Conservation (phyloP, 2,888 invertebrate genomes). For the Nemurella pictetii region DNA sequence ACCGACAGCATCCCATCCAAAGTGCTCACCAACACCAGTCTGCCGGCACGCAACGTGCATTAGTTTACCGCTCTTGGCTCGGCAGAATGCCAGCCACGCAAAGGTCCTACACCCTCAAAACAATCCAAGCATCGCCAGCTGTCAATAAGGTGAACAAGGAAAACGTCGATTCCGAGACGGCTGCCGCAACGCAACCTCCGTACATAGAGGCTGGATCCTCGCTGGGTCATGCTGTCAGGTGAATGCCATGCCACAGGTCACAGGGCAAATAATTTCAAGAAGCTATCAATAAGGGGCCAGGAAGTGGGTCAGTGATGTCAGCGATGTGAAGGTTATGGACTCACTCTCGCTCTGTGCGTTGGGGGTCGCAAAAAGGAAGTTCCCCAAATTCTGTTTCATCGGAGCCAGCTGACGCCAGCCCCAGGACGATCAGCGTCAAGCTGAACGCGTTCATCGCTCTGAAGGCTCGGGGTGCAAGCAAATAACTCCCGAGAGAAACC, state of each 20-base stretch:
- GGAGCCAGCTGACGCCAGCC: background rate
- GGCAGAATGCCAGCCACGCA: no score
- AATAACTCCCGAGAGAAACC: background rate
- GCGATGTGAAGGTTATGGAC: background rate
- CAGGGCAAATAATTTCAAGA: background rate
- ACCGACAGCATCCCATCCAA: slow-evolving; percentile 87
- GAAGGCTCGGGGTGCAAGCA: background rate
- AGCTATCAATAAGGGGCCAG: background rate
- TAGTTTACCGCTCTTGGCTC: no score
- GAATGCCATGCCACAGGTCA: background rate
- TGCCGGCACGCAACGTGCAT: slow-evolving; percentile 52
- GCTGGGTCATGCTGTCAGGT: no score
- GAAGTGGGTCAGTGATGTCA: background rate
- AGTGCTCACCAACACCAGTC: slow-evolving; percentile 83
- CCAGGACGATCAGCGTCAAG: background rate
- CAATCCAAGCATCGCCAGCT: no score
- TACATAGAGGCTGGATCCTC: no score
- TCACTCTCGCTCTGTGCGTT: slow-evolving; percentile 23
- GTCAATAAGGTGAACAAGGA: no score
- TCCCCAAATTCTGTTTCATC: slow-evolving; percentile 17
- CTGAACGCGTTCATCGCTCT: background rate
- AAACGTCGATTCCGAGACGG: no score
- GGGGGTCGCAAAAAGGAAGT: slow-evolving; percentile 32
- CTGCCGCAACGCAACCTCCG: no score
- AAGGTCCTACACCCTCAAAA: no score